These are phyloP conservation scores for Recurvirostra avosetta DNA, from an alignment of 2,113 vertebrate genomes.

Conservation along the genomic window DNA sequence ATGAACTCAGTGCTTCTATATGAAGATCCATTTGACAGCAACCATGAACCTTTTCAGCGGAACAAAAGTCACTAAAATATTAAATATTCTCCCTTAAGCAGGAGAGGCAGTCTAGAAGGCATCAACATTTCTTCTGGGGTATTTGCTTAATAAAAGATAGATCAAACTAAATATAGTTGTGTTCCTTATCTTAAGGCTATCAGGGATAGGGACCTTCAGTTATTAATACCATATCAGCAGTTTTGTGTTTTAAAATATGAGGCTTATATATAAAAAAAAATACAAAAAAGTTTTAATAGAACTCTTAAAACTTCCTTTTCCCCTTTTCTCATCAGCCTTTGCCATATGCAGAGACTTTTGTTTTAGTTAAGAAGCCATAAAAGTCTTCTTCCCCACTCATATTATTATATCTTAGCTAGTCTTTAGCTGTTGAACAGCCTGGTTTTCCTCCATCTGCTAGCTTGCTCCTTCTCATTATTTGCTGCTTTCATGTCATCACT, in stretches of 20 bases:
- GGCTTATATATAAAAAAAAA: not conserved
- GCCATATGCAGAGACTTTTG: not conserved
- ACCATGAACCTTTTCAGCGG: not conserved
- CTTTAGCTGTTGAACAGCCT: not conserved
- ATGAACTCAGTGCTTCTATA: not conserved
- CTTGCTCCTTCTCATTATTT: not conserved
- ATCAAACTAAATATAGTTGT: not conserved
- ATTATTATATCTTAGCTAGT: not conserved
- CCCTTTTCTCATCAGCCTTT: not conserved
- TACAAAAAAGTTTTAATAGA: not conserved
- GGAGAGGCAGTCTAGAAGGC: not conserved
- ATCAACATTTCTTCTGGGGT: not conserved
- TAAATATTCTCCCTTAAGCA: not conserved
- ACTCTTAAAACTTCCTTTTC: not conserved
- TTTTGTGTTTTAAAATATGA: not conserved
- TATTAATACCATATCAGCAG: not conserved
- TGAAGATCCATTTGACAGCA: not conserved
- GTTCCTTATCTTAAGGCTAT: not conserved
- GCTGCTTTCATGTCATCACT: not conserved
- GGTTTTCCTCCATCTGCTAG: not conserved
- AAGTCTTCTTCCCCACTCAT: not conserved
- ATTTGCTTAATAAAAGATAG: not conserved
- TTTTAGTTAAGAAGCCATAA: not conserved
- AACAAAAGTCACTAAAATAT: not conserved
- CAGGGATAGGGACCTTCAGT: not conserved